Base-by-base conservation (phyloP, 2,113 vertebrate genomes). In the Leucoraja erinaceus region DNA sequence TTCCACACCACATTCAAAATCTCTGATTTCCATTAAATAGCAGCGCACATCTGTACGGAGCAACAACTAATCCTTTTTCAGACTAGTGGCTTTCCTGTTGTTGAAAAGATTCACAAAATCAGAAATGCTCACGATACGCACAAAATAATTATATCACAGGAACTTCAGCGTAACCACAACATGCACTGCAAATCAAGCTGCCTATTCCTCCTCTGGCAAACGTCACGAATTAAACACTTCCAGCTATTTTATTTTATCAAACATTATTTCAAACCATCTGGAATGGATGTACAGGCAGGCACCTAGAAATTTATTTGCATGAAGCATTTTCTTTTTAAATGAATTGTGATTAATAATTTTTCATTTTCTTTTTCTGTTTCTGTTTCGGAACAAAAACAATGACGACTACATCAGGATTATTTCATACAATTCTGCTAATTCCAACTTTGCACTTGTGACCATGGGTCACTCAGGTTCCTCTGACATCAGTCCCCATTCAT, bases 21-120 rank as follows among this genome's bases (percentile, higher is more conserved):
- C 11, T 63, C 61, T 86, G 31, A 59, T 84, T 84, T 79, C 14
- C 78, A 84, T 84, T 83, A 83, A 83, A 83, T 83, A 83, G 22
- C 9, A 56, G 47, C 33, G 56, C 14, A 86, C 56, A 86, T 18
- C 25, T 63, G 5, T 59, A 31, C 14, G 63, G 31, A 86, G 18
- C 56, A 61, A 14, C 83, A 61, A 84, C 18, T n/a, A 56, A 59
- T 59, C 22, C 25, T 61, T n/a, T 86, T 47, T 61, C 56, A 86
- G 25, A 61, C 83, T 12, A 63, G 59, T 86, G 59, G 83, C 83
- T 83, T 12, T 54, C 28, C 20, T 9, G 18, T 83, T 86, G 56
- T 28, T 28, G n/a, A n/a, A 25, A 11, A 61, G 22, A 11, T 59
- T 81, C 16, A 25, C 54, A 25, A 59, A 63, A 59, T 10, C 83